Evolutionary conservation across 1,140 invertebrate species (phyloP).

Genomic region (Choristoneura fumiferana): DNA sequence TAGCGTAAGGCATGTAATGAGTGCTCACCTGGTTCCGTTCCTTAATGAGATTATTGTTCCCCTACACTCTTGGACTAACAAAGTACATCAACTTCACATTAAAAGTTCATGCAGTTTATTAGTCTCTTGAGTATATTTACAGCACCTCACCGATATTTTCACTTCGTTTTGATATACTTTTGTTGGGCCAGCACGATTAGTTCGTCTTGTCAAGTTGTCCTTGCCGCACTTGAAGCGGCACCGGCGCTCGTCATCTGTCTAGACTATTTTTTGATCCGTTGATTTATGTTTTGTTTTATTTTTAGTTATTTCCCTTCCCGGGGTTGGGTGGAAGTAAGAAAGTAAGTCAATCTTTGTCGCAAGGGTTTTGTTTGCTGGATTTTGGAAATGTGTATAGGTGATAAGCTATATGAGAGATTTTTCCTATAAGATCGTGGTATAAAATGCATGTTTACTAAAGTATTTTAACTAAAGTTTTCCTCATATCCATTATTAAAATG

Average conservation of each 20-base stretch:
- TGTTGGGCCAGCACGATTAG: too few relatives aligned
- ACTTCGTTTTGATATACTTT: too few relatives aligned
- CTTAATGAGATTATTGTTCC: too few relatives aligned
- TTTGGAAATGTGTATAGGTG: slow-evolving; percentile 43
- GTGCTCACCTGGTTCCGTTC: neutral
- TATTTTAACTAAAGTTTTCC: neutral
- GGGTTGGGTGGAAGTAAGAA: slow-evolving; percentile 61
- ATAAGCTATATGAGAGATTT: slow-evolving; percentile 18
- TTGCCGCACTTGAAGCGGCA: too few relatives aligned
- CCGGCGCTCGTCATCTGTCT: too few relatives aligned
- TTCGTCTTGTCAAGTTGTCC: too few relatives aligned
- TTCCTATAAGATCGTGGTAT: neutral
- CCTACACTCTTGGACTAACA: too few relatives aligned
- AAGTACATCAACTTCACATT: too few relatives aligned
- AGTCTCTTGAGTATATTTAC: too few relatives aligned
- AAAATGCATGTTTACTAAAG: neutral
- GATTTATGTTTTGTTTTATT: slow-evolving; percentile 64
- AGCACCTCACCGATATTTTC: too few relatives aligned
- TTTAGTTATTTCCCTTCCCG: slow-evolving; percentile 71
- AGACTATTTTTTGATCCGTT: slow-evolving; percentile 28
- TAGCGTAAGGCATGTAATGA: neutral
- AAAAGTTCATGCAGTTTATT: too few relatives aligned
- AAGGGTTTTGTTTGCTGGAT: slow-evolving; percentile 57
- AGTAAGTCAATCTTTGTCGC: slow-evolving; percentile 62
- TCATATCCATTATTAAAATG: too few relatives aligned